Evolutionary conservation across 1,140 invertebrate species (phyloP), one percentile per base, ranked within the genome.

Genomic region (Pemphigus obesinymphae): DNA sequence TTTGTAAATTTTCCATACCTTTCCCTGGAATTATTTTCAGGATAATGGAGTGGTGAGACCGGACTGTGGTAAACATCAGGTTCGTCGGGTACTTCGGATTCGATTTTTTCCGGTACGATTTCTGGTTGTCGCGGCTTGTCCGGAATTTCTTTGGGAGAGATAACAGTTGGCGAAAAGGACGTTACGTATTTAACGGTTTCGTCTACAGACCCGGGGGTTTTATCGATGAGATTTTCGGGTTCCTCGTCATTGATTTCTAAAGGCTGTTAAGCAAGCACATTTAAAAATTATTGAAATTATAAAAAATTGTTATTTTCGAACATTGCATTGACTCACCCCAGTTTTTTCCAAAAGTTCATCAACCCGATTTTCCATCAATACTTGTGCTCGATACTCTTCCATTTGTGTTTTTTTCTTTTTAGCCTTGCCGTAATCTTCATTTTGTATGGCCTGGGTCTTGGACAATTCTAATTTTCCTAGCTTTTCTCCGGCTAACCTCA

Each of bases 361-460:
- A 0, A 95, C 87, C 82, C 91, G 88, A 0, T 95, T 86, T 70
- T 91, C 90, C 76, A 90, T 88, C 84, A 95, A 94, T 4, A 93
- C 89, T 75, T 92, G 89, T 10, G 90, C 87, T 82, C 93, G 89
- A 84, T 93, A 94, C 66, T 93, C 91, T 84, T 97, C 93, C 83
- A 97, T 96, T 87, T 96, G 93, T 80, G 93, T 91, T 84, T 97
- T 95, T 87, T 97, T 96, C 26, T 92, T 88, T 78, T 94, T 92
- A 0, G 96, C 96, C 84, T 93, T 91, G 83, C 96, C 94, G 85
- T 95, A 97, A 87, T 98, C 95, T 85, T 97, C 96, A 81, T 93
- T 89, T 34, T 94, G 93, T 10, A 97, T 95, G 0, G 96, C 96
- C 82, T 96, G 94, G 43, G 94, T 89, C 85, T 98, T 98, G 84